Base-by-base conservation (phyloP, 2,888 invertebrate species). In the Criorhina ranunculi region DNA sequence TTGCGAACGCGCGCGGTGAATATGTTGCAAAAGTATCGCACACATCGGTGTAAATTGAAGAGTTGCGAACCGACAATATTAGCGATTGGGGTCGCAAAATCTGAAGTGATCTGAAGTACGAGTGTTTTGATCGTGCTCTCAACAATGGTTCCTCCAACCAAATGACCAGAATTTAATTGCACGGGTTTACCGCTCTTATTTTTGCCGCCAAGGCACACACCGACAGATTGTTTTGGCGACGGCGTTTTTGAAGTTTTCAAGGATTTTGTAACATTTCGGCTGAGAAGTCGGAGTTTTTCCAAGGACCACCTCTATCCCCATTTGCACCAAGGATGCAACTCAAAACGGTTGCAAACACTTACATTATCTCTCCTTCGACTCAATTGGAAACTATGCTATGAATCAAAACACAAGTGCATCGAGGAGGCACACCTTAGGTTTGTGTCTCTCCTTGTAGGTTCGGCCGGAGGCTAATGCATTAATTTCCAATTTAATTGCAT, bases 391-490 rank as follows among this genome's bases (percentile, higher is more conserved):
- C 59, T 55, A 77, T 67, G 24, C 44, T 73, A 76, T 85, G 85
- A 85, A 79, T 85, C 85, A 85, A 66, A 70, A 70, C 40, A 49
- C 55, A 35, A 57, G 53, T 31, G 46, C 57, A 59, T 9, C 51
- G 17, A 42, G 85, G 17, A 42, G 85, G 70, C 85, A 62, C 79
- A 85, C 85, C 85, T 85, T 70, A 35, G 35, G 53, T 67, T 83
- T 62, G 67, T 57, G 12, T 73, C 53, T 64, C 33, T 44, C 5
- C 59, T 31, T 75, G 17, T 81, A 80, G 70, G 75, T 55, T 70
- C 79, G 57, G 70, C 70, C 67, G 75, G 64, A 85, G 69, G 80
- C 79, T 85, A 80, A 75, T 76, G 85, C 76, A 85, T 85, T 85
- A 76, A 80, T 70, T 85, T 85, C 17, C 69, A 69, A 76, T 75